Base-by-base conservation (phyloP, 2,797 vertebrate genomes). In the Galaxias olidus region DNA sequence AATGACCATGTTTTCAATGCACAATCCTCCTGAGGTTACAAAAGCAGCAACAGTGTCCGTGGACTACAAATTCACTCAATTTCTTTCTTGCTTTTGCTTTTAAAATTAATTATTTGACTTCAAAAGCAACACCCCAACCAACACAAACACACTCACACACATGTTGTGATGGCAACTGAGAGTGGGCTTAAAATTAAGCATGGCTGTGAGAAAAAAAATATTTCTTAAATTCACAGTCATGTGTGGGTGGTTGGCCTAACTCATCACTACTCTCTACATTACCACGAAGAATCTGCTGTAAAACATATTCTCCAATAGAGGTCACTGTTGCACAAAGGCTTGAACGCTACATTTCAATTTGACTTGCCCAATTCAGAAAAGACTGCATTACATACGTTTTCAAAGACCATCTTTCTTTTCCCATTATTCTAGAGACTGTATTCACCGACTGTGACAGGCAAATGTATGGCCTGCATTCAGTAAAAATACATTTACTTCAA, bases 321-420 rank as follows among this genome's bases (percentile, higher is more conserved):
- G 88, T 82, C 88, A 79, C 80, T 87, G 63, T 47, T 80, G 72
- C 74, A 83, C 61, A 65, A 81, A 66, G 68, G 40, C 73, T 79
- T 69, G 61, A 53, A 45, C n/a, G 11, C 19, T 7, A 10, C 1
- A 0, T 0, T 4, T 11, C 57, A 30, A 30, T 30, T 30, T 30
- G 30, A 3, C 19, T 49, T 8, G 15, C 8, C 30, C 40, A 17
- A 40, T 15, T 44, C 14, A 46, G 15, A 3, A 18, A 15, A 17
- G 17, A 44, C 15, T 43, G 41, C 15, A 44, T 2, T 51, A 51
- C n/a, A 15, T 3, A 50, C 9, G 9, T 51, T 17, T 18, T 15
- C n/a, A 51, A 13, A 51, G 10, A 50, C 49, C 30, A 30, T 30
- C 30, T 30, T 30, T 30, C 30, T 30, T 30, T 30, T 6, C 30